A percentile compares a stretch with the other conserved stretches of the same genome.
Evolutionary conservation across 2,113 vertebrate genomes (phyloP).

Genomic region (Cisticola juncidis): DNA sequence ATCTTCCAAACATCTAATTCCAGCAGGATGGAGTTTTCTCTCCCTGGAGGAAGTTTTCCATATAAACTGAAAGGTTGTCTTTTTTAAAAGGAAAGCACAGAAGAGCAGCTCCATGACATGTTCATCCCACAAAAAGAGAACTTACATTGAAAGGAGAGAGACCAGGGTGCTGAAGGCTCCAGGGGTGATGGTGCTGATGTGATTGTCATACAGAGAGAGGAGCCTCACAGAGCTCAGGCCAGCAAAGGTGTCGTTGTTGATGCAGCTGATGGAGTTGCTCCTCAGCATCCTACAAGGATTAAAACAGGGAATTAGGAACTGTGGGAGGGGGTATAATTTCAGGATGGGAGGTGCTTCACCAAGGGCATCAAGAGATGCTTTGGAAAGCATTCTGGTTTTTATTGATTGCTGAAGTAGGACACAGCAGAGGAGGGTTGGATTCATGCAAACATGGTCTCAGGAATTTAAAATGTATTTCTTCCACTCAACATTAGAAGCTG

Average conservation of each 20-base stretch:
- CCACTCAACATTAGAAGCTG: background rate
- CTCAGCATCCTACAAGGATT: slow-evolving; percentile 87
- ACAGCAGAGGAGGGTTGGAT: background rate
- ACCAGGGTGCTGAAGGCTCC: slow-evolving; percentile 94
- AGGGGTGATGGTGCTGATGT: slow-evolving; percentile 90
- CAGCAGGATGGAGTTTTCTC: background rate
- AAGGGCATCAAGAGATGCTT: background rate
- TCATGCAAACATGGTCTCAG: background rate
- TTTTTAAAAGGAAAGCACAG: background rate
- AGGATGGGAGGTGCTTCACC: background rate
- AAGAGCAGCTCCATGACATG: background rate
- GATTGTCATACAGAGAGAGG: slow-evolving; percentile 96
- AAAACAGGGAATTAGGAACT: slow-evolving; percentile 10
- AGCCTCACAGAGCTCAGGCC: slow-evolving; percentile 93
- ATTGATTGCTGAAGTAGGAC: background rate
- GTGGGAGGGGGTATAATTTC: background rate
- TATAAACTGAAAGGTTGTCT: accelerated
- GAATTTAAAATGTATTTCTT: background rate
- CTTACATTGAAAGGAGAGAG: slow-evolving; percentile 97
- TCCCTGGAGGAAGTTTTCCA: background rate
- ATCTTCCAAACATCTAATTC: background rate
- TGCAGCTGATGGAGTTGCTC: slow-evolving; percentile 93
- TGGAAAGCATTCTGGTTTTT: background rate
- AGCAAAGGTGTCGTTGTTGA: slow-evolving; percentile 92
- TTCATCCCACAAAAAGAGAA: background rate